phyloP scores from a whole-genome alignment of 1,140 invertebrate species.

The Diorhabda carinulata region DNA sequence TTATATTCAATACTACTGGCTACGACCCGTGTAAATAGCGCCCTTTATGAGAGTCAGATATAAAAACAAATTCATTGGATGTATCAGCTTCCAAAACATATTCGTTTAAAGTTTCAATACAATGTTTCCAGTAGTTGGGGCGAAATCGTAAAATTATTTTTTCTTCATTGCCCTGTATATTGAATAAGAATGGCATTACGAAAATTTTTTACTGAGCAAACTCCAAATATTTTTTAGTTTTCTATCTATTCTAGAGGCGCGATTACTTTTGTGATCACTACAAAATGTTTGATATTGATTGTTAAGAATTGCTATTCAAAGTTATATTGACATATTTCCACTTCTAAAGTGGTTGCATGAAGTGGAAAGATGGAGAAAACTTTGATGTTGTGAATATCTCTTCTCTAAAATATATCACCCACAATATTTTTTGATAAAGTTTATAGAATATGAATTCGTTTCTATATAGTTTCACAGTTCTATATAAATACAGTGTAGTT shows the following conservation, averaged over 20 bases:
- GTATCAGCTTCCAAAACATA: neutral
- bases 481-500: too few relatives aligned
- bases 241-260: neutral
- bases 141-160: neutral
- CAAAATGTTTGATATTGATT: too few relatives aligned
- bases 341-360: too few relatives aligned
- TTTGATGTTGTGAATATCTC: too few relatives aligned
- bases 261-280: neutral
- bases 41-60: neutral
- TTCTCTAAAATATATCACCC: too few relatives aligned
- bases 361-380: too few relatives aligned
- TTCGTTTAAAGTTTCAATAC: slow-evolving; percentile 1
- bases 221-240: neutral
- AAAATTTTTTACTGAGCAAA: neutral
- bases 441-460: too few relatives aligned
- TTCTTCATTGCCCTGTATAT: neutral
- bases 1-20: neutral
- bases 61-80: slow-evolving; percentile 3
- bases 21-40: neutral
- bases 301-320: too few relatives aligned
- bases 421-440: too few relatives aligned
- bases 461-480: too few relatives aligned
- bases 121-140: neutral
- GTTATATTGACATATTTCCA: too few relatives aligned
- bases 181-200: neutral